phyloP scores from a whole-genome alignment of 1,140 invertebrate genomes.

The Drosophila nasuta region DNA sequence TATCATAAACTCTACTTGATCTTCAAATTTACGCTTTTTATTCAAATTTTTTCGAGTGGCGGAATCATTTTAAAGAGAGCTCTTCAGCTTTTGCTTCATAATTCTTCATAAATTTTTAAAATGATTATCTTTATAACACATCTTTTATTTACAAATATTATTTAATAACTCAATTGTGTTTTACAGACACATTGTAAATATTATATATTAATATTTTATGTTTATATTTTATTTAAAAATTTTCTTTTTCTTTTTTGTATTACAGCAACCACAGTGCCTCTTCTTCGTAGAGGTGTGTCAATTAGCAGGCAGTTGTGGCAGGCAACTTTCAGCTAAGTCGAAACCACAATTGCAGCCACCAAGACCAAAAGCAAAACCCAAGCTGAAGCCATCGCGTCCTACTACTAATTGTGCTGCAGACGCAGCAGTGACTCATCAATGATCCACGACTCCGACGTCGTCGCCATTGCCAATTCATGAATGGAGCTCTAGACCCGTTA shows the following conservation, averaged over 20 bases:
- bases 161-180: no score
- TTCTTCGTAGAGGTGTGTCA: conserved; percentile 72
- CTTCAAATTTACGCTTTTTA: no score
- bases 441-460: conserved; percentile 36
- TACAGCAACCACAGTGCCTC: conserved; percentile 3
- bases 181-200: no score
- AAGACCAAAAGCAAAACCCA: neutral
- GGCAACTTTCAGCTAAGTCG: conserved; percentile 20
- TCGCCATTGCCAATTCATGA: conserved; percentile 69
- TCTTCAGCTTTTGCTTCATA: no score
- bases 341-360: conserved; percentile 4
- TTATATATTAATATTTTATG: no score
- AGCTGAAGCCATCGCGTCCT: conserved; percentile 42
- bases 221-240: neutral
- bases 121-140: no score
- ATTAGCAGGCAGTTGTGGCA: conserved; percentile 76
- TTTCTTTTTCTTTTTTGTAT: neutral
- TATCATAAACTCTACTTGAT: no score
- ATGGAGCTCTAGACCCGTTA: conserved; percentile 47
- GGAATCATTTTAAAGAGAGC: no score
- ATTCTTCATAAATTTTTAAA: no score
- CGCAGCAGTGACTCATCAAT: conserved; percentile 54
- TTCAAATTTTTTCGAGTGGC: no score
- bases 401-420: conserved; percentile 51
- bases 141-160: no score